Conservation (phyloP, 2,888 invertebrate genomes). For the Mimachlamys varia region DNA sequence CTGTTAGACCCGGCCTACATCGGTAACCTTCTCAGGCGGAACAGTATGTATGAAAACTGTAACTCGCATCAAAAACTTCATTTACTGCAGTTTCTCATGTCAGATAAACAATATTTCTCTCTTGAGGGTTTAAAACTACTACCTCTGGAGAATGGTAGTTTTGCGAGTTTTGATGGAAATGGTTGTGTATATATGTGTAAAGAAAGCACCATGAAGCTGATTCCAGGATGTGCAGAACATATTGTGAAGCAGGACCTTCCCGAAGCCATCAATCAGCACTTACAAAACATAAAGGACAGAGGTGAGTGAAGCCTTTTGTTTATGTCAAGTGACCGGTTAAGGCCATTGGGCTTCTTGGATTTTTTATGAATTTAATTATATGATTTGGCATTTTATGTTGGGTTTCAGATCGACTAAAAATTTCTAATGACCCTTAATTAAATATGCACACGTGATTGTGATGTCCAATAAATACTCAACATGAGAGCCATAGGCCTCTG, state of each 20-base stretch:
- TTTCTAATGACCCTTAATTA: too few relatives aligned
- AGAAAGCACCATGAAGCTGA: slow-evolving; percentile 45
- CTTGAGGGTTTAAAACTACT: slow-evolving; percentile 52
- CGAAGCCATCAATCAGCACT: background rate
- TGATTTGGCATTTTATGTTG: too few relatives aligned
- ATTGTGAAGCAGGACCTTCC: slow-evolving; percentile 38
- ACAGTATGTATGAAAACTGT: slow-evolving; percentile 37
- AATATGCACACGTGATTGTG: too few relatives aligned
- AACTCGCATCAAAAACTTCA: slow-evolving; percentile 43
- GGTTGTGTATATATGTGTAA: slow-evolving; percentile 42
- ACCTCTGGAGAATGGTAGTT: slow-evolving; percentile 50
- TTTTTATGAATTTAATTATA: too few relatives aligned
- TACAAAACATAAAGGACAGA: too few relatives aligned
- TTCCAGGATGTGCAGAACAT: slow-evolving; percentile 52
- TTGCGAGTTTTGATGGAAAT: slow-evolving; percentile 43
- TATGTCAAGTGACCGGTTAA: too few relatives aligned
- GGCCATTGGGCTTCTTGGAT: too few relatives aligned
- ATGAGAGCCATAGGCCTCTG: too few relatives aligned
- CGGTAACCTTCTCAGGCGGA: background rate
- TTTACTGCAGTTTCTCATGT: slow-evolving; percentile 48
- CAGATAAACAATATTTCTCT: slow-evolving; percentile 22
- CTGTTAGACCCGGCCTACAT: slow-evolving; percentile 40
- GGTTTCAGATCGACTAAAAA: too few relatives aligned
- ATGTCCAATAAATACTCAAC: too few relatives aligned
- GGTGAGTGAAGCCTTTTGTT: too few relatives aligned